Percentiles rank a stretch among this genome's conserved stretches.
Conservation (phyloP, 1,140 invertebrate species). For the Leptinotarsa defecta region DNA sequence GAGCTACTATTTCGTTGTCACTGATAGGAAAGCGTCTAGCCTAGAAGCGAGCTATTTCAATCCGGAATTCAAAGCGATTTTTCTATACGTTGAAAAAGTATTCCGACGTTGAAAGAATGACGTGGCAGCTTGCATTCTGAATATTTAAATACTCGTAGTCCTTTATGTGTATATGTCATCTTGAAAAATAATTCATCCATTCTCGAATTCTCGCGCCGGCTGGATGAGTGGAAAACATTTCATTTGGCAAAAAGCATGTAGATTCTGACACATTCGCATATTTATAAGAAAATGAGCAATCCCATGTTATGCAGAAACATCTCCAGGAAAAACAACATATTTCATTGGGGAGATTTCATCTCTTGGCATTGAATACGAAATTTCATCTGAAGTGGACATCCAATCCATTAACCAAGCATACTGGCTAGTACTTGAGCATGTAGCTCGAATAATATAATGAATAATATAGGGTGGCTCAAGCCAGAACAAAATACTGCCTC, state of each 20-base stretch:
- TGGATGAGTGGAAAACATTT: slow-evolving; percentile 25
- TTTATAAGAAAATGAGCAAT: slow-evolving; percentile 35
- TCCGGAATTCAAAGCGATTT: neutral
- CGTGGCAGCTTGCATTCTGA: slow-evolving; percentile 2
- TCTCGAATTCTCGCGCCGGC: slow-evolving; percentile 1
- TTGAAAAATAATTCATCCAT: slow-evolving; percentile 8
- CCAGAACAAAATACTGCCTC: no score
- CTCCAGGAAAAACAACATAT: no score
- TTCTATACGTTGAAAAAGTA: slow-evolving; percentile 19
- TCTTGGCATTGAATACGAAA: no score
- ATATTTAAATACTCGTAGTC: neutral
- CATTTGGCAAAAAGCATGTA: slow-evolving; percentile 32
- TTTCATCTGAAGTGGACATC: no score
- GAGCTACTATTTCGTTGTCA: slow-evolving; percentile 10
- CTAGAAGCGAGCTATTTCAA: neutral
- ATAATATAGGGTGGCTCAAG: no score
- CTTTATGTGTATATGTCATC: slow-evolving; percentile 19
- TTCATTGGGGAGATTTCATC: no score
- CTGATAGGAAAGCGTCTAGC: slow-evolving; percentile 17
- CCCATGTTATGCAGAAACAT: slow-evolving; percentile 20
- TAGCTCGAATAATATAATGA: no score
- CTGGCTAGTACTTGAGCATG: no score
- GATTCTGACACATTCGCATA: slow-evolving; percentile 32
- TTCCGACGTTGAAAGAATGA: slow-evolving; percentile 4
- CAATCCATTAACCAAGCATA: no score